These are phyloP conservation scores for Homalodisca vitripennis DNA, from an alignment of 1,140 invertebrate species.

Conservation along the genomic window DNA sequence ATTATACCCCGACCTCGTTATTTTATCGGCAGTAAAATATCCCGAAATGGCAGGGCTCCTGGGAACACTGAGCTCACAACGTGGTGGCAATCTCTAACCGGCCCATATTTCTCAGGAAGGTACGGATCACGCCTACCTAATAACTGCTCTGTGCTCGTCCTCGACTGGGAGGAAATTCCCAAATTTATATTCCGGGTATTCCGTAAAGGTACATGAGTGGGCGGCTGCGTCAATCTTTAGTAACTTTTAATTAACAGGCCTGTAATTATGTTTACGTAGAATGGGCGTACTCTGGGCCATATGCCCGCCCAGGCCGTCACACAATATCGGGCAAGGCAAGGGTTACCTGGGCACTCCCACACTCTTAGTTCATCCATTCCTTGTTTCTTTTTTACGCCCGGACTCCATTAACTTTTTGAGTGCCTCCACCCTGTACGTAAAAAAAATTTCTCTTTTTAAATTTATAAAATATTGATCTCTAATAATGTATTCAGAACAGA, in stretches of 20 bases:
- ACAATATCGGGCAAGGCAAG: too few species aligned
- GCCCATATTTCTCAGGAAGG: background rate
- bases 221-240: background rate
- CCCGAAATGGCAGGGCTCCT: background rate
- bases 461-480: too few species aligned
- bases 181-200: slow-evolving; percentile 6
- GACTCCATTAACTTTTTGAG: too few species aligned
- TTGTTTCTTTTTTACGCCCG: background rate
- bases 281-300: too few species aligned
- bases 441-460: too few species aligned
- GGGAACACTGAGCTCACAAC: background rate
- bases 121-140: background rate
- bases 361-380: background rate
- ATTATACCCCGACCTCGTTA: background rate
- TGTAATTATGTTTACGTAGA: slow-evolving; percentile 5
- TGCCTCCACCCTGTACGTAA: too few species aligned
- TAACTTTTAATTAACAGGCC: slow-evolving; percentile 10
- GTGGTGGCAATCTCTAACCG: background rate
- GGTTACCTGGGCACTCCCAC: background rate
- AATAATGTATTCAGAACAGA: too few species aligned
- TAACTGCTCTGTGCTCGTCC: background rate
- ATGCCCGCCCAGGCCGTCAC: too few species aligned
- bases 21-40: slow-evolving; percentile 9
- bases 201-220: background rate
- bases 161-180: background rate